Evolutionary conservation across 2,888 invertebrate species (phyloP).

Genomic region (Coenonympha glycerion): DNA sequence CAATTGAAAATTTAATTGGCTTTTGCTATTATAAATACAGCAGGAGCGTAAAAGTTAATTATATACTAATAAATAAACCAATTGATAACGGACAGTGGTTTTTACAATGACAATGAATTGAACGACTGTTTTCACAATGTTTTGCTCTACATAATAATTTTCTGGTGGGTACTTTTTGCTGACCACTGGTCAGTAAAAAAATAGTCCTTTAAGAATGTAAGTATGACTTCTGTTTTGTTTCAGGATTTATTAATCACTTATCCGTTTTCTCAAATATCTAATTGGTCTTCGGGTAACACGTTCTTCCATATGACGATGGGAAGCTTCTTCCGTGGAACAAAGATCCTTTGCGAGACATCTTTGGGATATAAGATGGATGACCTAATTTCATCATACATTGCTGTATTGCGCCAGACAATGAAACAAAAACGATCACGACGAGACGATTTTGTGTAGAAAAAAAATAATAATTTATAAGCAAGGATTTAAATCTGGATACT

Average conservation of each 20-base stretch:
- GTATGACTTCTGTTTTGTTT: too few species aligned
- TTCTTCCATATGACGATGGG: constrained; percentile 97
- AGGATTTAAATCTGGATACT: not conserved
- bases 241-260: constrained; percentile 89
- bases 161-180: too few species aligned
- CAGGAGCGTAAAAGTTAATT: too few species aligned
- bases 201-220: too few species aligned
- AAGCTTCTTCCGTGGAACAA: constrained; percentile 93
- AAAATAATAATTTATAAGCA: not conserved
- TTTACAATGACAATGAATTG: too few species aligned
- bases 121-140: too few species aligned
- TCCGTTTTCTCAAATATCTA: constrained; percentile 90
- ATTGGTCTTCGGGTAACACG: constrained; percentile 97
- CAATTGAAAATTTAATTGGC: too few species aligned
- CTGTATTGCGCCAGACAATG: constrained; percentile 65
- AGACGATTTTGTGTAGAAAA: not conserved
- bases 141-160: too few species aligned
- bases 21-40: too few species aligned
- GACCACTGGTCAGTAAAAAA: too few species aligned
- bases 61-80: too few species aligned
- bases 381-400: constrained; percentile 92
- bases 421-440: constrained; percentile 38
- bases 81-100: too few species aligned
- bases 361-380: constrained; percentile 98
- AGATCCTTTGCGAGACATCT: constrained; percentile 91